Conservation (phyloP, 2,888 invertebrate genomes). For the Calliopum simillimum region DNA sequence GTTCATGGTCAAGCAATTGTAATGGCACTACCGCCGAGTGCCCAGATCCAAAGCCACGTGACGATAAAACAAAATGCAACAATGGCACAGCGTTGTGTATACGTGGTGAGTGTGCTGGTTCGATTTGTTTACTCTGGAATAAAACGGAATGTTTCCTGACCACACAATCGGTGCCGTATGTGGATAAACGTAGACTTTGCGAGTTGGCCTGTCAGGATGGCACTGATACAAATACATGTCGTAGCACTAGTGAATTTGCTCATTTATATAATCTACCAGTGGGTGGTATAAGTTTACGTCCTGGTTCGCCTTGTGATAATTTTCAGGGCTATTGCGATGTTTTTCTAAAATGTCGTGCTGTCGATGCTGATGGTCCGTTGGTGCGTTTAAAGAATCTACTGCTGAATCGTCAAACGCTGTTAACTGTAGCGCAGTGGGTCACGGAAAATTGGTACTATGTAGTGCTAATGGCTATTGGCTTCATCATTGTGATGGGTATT, state of each 20-base stretch:
- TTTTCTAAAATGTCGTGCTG: slow-evolving; percentile 97
- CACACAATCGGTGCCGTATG: slow-evolving; percentile 78
- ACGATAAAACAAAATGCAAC: slow-evolving; percentile 95
- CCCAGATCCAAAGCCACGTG: slow-evolving; percentile 83
- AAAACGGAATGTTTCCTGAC: slow-evolving; percentile 96
- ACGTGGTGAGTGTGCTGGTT: slow-evolving; percentile 92
- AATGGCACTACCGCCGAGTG: slow-evolving; percentile 88
- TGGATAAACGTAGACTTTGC: slow-evolving; percentile 88
- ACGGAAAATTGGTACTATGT: slow-evolving; percentile 97
- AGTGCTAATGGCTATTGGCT: slow-evolving; percentile 88
- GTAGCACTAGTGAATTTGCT: slow-evolving; percentile 90
- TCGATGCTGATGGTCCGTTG: slow-evolving; percentile 98
- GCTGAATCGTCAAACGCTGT: slow-evolving; percentile 89
- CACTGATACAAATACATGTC: slow-evolving; percentile 78
- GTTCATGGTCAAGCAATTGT: slow-evolving; percentile 89
- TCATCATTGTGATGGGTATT: slow-evolving; percentile 95
- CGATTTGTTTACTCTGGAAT: slow-evolving; percentile 95
- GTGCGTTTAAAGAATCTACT: slow-evolving; percentile 95
- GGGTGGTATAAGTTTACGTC: slow-evolving; percentile 88
- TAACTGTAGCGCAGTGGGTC: slow-evolving; percentile 92
- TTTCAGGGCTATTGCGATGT: slow-evolving; percentile 99
- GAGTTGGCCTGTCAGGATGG: slow-evolving; percentile 97
- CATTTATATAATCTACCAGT: slow-evolving; percentile 77
- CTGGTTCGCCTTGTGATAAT: slow-evolving; percentile 98
- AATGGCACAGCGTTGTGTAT: slow-evolving; percentile 90